Base-by-base conservation (phyloP, 2,888 invertebrate species). In the Tetramorium bicarinatum region DNA sequence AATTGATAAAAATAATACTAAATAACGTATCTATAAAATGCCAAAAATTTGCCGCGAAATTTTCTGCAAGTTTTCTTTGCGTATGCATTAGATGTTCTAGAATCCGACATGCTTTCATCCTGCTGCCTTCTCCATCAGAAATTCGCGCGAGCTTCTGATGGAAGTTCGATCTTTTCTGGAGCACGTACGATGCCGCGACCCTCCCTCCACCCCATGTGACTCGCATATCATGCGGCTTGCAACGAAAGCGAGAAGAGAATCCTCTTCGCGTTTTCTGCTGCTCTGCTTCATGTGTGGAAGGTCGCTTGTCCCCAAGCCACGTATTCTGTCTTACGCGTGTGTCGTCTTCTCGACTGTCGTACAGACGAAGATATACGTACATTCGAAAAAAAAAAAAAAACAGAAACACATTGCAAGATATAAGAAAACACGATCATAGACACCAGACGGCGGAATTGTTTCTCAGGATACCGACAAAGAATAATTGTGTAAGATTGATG, bases 211-310 rank as follows among this genome's bases (percentile, higher is more conserved):
- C 84, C 77, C 83, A 61, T 66, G 34, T 56, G 8, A 21, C 8
- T 80, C 79, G 34, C 72, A 72, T 67, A 49, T 61, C 41, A 41
- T 66, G 71, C 80, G 64, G 76, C 47, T 76, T 82, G 49, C 67
- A 66, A 67, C 59, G 59, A 54, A 67, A 66, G 59, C 62, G 49
- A 54, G 67, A 62, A 29, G 87, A 52, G 83, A 85, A 81, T 80
- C 85, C 93, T 94, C 93, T 88, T 94, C 92, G 88, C 72, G 59
- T 79, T 80, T 93, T 90, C 92, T 94, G 90, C 87, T 94, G 3
- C 90, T 92, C 94, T 94, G 93, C 88, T 93, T 94, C 94, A 94
- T 93, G 93, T 94, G 94, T 93, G 93, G 93, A 93, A 87, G 91
- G 86, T 91, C 88, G 92, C 92, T 91, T 93, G 91, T 92, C 93